Evolutionary conservation across 2,888 invertebrate genomes (phyloP).

Genomic region (Noctua pronuba): DNA sequence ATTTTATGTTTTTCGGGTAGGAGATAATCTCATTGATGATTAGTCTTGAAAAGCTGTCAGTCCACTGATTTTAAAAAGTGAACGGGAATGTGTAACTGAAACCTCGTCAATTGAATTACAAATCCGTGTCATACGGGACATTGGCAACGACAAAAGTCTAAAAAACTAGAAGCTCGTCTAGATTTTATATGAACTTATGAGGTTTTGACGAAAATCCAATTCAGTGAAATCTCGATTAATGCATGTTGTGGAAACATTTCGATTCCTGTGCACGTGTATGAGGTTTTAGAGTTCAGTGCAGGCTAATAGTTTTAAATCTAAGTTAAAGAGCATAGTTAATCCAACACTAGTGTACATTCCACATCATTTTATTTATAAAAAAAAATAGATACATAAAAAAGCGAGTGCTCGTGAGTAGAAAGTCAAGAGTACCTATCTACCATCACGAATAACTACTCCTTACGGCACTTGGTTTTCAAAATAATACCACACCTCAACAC

Average conservation of each 20-base stretch:
- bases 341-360: not conserved
- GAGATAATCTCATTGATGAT: too few relatives aligned
- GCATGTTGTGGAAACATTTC: not conserved
- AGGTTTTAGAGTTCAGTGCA: not conserved
- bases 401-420: slow-evolving; percentile 10
- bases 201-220: not conserved
- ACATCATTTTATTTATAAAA: not conserved
- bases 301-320: not conserved
- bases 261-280: not conserved
- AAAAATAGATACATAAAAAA: not conserved
- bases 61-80: too few relatives aligned
- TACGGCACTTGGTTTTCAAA: not conserved
- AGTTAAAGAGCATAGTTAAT: not conserved
- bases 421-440: not conserved
- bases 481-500: slow-evolving; percentile 18
- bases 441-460: not conserved
- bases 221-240: not conserved
- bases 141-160: not conserved
- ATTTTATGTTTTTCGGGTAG: too few relatives aligned
- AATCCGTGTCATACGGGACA: not conserved
- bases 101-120: not conserved
- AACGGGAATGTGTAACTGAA: not conserved
- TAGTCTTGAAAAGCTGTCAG: too few relatives aligned
- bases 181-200: not conserved
- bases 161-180: not conserved